Evolutionary conservation across 2,113 vertebrate genomes (phyloP), one percentile per base, ranked within the genome.

Genomic region (Condylura cristata): DNA sequence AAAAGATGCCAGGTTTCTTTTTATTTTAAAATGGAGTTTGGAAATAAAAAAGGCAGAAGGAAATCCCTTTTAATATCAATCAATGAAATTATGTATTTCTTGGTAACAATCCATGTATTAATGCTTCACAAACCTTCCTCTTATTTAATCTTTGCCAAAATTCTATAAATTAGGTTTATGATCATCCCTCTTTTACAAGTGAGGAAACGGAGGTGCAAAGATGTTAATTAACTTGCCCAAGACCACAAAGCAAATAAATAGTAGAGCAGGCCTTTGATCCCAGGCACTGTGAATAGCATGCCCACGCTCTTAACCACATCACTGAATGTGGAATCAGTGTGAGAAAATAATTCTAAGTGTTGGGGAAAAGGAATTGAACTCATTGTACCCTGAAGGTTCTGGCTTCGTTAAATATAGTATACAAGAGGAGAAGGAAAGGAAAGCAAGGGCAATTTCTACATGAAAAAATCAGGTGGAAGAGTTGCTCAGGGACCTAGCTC

Each of bases 171-270:
- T 79, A 82, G 37, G 28, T 41, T 78, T 92, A 56, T 72, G 86
- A 84, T 85, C 44, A 80, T 74, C 65, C 10, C 8, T 2, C 30
- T 88, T 94, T 51, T 58, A 91, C 24, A 89, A 94, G 82, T 65
- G 63, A 90, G 83, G 74, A 75, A 68, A 79, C 2, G 1, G 41
- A 58, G 28, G 32, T 80, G 8, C 17, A 74, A 87, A 96, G 41
- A 87, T 92, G 68, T 37, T 92, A 91, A 91, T 89, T 71, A 95
- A 86, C 68, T 95, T 79, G 74, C 39, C 53, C 46, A 78, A 76
- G 75, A 56, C n/a, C 34, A 86, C 39, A 61, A 94, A 93, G 11
- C 46, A 85, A 84, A 83, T 95, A 87, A 53, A 76, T 85, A 51
- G 10, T 68, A 74, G 60, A 75, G 24, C 34, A 37, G 53, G 63